Percentiles rank a stretch among this genome's conserved stretches.
Evolutionary conservation across 2,797 vertebrate species (phyloP).

Genomic region (Crax fasciolata): DNA sequence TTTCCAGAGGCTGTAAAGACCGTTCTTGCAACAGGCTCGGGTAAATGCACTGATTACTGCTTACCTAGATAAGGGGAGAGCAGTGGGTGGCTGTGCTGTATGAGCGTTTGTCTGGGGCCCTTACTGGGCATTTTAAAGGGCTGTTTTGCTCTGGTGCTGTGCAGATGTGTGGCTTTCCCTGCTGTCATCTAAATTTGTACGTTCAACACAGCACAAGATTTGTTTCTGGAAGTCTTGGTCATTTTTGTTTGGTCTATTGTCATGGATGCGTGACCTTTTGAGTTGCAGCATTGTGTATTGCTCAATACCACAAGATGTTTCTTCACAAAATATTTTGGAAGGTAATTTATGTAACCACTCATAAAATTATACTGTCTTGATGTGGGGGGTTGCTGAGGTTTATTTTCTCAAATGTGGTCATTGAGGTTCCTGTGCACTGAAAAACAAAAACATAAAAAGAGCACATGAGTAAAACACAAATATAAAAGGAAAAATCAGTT

Average conservation of each 20-base stretch:
- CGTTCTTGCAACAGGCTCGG: background rate
- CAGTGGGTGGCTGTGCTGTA: fast-evolving
- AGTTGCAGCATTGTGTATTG: background rate
- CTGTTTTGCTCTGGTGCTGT: background rate
- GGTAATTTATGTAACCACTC: conserved; percentile 16
- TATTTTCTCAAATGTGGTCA: background rate
- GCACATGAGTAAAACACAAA: background rate
- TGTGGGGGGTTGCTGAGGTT: background rate
- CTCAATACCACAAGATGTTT: conserved; percentile 1
- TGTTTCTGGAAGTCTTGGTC: background rate
- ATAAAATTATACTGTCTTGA: background rate
- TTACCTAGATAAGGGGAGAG: background rate
- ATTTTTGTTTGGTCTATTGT: background rate
- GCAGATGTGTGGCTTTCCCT: background rate
- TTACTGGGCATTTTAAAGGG: background rate
- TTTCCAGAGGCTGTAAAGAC: background rate
- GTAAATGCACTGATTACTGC: background rate
- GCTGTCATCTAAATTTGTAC: background rate
- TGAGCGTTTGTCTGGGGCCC: fast-evolving
- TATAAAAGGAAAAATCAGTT: conserved; percentile 1
- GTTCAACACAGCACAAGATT: background rate
- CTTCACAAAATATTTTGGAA: conserved; percentile 17
- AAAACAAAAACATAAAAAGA: background rate
- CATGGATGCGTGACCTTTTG: background rate
- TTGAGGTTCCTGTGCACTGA: background rate